phyloP scores from a whole-genome alignment of 2,113 vertebrate genomes.

The Chionomys nivalis region DNA sequence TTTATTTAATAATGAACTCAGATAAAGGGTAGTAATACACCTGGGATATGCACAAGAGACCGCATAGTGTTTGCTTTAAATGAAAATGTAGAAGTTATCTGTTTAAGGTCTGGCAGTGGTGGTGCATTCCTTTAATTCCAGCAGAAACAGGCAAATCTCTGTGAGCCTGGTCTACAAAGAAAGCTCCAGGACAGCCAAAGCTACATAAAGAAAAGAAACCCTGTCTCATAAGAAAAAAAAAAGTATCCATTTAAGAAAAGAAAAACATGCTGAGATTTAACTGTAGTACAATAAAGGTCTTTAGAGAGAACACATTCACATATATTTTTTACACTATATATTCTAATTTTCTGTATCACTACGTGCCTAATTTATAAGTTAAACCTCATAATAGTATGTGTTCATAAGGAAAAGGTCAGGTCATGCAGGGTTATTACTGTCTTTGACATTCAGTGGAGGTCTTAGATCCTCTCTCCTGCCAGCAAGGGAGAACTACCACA shows the following conservation, averaged over 20 bases:
- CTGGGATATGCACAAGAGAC: not conserved
- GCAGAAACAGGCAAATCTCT: too few relatives aligned
- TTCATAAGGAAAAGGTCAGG: not conserved
- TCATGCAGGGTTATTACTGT: not conserved
- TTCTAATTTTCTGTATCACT: not conserved
- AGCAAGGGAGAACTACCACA: too few relatives aligned
- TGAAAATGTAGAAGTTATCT: not conserved
- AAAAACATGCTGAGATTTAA: not conserved
- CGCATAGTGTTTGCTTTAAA: not conserved
- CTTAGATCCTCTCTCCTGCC: not conserved
- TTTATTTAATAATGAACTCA: not conserved
- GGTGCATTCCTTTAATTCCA: too few relatives aligned
- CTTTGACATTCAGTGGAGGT: not conserved
- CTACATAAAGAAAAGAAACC: too few relatives aligned
- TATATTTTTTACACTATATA: not conserved
- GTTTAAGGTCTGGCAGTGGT: not conserved
- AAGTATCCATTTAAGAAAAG: not conserved
- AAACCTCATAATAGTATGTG: not conserved
- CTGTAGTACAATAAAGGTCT: not conserved
- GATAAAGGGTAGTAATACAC: not conserved
- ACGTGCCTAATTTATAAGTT: not conserved
- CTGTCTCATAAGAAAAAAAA: too few relatives aligned
- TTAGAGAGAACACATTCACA: not conserved
- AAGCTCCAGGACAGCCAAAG: too few relatives aligned
- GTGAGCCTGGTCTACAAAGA: too few relatives aligned